Conservation (phyloP, 2,888 invertebrate genomes). For the Camponotus fellah region DNA sequence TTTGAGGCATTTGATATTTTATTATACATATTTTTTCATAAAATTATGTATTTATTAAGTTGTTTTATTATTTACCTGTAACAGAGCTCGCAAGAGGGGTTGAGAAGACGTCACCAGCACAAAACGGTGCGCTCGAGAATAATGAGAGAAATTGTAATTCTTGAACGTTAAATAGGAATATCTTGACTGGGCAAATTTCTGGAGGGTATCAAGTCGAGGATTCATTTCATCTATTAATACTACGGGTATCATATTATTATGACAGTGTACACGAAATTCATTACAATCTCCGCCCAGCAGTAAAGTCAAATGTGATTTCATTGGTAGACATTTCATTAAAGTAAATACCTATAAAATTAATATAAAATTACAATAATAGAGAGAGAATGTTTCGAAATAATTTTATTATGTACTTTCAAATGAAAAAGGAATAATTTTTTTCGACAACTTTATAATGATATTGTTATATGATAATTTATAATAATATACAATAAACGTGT, state of each 20-base stretch:
- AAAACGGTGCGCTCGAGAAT: conserved; percentile 49
- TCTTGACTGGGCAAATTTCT: conserved; percentile 12
- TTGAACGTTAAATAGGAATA: conserved; percentile 56
- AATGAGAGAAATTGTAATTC: neutral
- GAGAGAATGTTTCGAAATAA: no score
- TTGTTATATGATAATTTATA: neutral
- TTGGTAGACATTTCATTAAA: neutral
- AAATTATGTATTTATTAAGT: no score
- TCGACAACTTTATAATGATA: no score
- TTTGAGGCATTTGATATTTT: no score
- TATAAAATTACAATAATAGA: neutral
- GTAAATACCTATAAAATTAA: neutral
- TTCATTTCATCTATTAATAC: conserved; percentile 58
- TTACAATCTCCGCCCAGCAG: conserved; percentile 65
- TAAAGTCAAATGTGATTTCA: neutral
- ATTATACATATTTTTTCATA: no score
- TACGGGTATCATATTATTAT: conserved; percentile 24
- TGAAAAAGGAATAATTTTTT: no score
- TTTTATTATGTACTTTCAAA: no score
- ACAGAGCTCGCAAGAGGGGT: no score
- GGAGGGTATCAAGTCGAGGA: conserved; percentile 24
- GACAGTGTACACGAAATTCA: conserved; percentile 38
- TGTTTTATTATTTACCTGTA: no score
- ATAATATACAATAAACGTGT: no score
- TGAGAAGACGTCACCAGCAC: conserved; percentile 50